Conservation (phyloP, 2,113 vertebrate genomes). For the Triplophysa siluroides region DNA sequence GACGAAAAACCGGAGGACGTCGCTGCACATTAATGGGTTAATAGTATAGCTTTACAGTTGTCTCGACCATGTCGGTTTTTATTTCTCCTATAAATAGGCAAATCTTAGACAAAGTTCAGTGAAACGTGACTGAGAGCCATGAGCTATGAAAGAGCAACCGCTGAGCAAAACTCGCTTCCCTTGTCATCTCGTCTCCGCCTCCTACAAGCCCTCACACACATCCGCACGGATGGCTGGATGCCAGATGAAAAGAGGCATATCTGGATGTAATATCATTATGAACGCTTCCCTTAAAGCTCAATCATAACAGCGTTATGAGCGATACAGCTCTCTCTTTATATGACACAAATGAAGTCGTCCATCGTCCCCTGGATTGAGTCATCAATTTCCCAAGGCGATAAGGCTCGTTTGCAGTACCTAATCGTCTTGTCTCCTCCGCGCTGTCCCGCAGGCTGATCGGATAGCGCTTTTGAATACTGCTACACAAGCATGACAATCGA, state of each 20-base stretch:
- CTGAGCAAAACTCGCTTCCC: background rate
- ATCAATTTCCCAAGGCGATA: constrained; percentile 95
- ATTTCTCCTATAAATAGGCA: too few species aligned
- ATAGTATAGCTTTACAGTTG: too few species aligned
- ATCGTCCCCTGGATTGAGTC: constrained; percentile 96
- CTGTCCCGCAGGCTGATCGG: constrained; percentile 94
- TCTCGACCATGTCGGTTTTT: too few species aligned
- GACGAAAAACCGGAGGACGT: too few species aligned
- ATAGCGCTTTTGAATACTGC: constrained; percentile 93
- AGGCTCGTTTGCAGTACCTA: constrained; percentile 96
- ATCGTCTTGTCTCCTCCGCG: constrained; percentile 92
- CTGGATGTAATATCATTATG: constrained; percentile 99
- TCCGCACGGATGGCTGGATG: constrained; percentile 84
- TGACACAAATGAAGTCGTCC: constrained; percentile 96
- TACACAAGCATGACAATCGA: constrained; percentile 90
- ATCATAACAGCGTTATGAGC: constrained; percentile 98
- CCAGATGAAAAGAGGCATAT: constrained; percentile 95
- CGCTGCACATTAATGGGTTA: too few species aligned
- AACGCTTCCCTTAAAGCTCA: constrained; percentile 96
- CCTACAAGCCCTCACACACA: background rate
- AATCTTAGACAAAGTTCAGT: too few species aligned
- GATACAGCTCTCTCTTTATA: constrained; percentile 92
- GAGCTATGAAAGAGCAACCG: too few species aligned
- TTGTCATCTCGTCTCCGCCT: constrained; percentile 10
- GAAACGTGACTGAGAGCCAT: too few species aligned